A percentile compares a stretch with the other conserved stretches of the same genome.
Evolutionary conservation across 1,140 invertebrate genomes (phyloP).

Genomic region (Achatina immaculata): DNA sequence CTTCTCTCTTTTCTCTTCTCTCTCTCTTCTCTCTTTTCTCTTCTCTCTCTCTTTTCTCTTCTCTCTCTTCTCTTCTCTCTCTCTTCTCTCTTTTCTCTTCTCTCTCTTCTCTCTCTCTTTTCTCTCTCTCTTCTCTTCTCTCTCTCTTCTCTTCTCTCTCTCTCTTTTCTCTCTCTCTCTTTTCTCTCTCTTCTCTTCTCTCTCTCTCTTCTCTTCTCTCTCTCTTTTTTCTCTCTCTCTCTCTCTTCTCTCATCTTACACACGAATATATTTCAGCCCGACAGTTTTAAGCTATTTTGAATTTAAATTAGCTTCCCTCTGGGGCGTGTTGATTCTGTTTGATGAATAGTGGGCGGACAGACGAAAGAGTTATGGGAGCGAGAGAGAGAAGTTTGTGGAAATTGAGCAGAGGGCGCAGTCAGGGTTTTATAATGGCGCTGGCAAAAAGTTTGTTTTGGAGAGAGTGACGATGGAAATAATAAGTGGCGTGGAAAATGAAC

Average conservation of each 20-base stretch:
- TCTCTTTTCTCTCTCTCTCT: not conserved
- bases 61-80: not conserved
- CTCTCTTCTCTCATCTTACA: too few relatives aligned
- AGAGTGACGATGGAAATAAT: too few relatives aligned
- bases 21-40: not conserved
- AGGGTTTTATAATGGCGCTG: too few relatives aligned
- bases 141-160: slow-evolving; percentile 12
- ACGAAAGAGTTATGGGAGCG: too few relatives aligned
- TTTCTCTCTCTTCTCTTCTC: slow-evolving; percentile 12
- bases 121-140: not conserved
- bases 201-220: slow-evolving; percentile 10
- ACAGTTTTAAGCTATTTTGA: not conserved
- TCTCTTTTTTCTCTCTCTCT: slow-evolving; percentile 14
- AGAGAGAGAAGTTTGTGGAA: too few relatives aligned
- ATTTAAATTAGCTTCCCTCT: not conserved
- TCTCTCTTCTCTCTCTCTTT: not conserved
- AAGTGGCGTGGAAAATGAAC: too few relatives aligned
- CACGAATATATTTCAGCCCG: not conserved
- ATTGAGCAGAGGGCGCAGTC: too few relatives aligned
- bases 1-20: not conserved
- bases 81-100: not conserved
- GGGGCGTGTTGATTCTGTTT: slow-evolving; percentile 6
- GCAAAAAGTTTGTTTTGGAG: too few relatives aligned
- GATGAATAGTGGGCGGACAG: not conserved
- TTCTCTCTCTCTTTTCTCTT: slow-evolving; percentile 16